Evolutionary conservation across 1,140 invertebrate genomes (phyloP).

Genomic region (Himalopsyche phryganea): DNA sequence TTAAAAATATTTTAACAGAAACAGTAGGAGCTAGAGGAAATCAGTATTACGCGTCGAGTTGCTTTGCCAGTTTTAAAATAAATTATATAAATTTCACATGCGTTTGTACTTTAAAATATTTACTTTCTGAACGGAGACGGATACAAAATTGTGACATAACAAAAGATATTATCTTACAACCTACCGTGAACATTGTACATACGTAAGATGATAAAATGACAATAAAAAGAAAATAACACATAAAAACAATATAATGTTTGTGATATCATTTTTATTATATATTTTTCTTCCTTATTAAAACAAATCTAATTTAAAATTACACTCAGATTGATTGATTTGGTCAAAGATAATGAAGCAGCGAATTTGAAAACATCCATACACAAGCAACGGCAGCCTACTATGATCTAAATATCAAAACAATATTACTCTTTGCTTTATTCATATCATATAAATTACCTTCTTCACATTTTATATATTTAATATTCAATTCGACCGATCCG

Average conservation of each 20-base stretch:
- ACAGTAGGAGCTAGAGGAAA: too few relatives aligned
- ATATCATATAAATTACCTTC: constrained; percentile 14
- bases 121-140: too few relatives aligned
- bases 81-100: too few relatives aligned
- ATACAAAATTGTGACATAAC: constrained; percentile 26
- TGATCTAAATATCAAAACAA: constrained; percentile 5
- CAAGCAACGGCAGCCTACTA: constrained; percentile 14
- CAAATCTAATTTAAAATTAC: constrained; percentile 19
- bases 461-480: constrained; percentile 13
- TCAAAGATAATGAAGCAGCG: constrained; percentile 29
- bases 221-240: constrained; percentile 30
- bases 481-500: constrained; percentile 11
- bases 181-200: constrained; percentile 32
- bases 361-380: constrained; percentile 28
- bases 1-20: too few relatives aligned
- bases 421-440: neutral
- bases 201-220: constrained; percentile 22
- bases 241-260: constrained; percentile 28
- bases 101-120: too few relatives aligned
- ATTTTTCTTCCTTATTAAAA: constrained; percentile 15
- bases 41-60: too few relatives aligned
- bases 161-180: constrained; percentile 20
- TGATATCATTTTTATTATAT: constrained; percentile 27
- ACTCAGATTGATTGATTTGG: constrained; percentile 27
- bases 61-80: too few relatives aligned